Evolutionary conservation across 2,888 invertebrate species (phyloP).

Genomic region (Idaea straminata): DNA sequence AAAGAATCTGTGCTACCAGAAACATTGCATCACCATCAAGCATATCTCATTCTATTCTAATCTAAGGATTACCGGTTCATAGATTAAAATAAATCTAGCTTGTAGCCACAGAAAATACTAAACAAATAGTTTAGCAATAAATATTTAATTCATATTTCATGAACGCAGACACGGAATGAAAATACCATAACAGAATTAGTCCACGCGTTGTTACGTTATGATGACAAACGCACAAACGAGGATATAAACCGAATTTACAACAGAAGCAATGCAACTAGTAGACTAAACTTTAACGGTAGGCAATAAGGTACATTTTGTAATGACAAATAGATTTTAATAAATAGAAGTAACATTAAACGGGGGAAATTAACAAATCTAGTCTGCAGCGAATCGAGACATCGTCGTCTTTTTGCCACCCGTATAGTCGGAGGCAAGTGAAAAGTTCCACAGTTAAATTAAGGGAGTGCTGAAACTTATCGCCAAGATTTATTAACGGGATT

Average conservation of each 20-base stretch:
- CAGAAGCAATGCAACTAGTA: neutral
- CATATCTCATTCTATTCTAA: neutral
- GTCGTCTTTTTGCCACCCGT: constrained; percentile 35
- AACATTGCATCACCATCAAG: neutral
- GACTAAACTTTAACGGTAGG: neutral
- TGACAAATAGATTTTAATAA: constrained; percentile 39
- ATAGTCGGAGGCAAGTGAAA: constrained; percentile 22
- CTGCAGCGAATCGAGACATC: constrained; percentile 17
- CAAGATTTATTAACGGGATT: constrained; percentile 47
- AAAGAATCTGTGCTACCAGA: neutral
- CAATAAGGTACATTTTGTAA: neutral
- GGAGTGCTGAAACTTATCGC: constrained; percentile 43
- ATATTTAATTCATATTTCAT: neutral
- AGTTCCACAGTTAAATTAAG: constrained; percentile 20
- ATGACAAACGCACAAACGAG: constrained; percentile 14
- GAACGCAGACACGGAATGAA: neutral
- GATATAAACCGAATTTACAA: constrained; percentile 16
- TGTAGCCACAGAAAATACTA: neutral
- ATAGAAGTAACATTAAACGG: constrained; percentile 46
- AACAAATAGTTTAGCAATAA: neutral
- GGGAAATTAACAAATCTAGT: constrained; percentile 39
- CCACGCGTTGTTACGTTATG: neutral
- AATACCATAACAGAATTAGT: neutral
- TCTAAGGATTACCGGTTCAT: neutral
- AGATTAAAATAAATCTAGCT: neutral